Conservation (phyloP, 2,888 invertebrate genomes). For the Hemistola chrysoprasaria region DNA sequence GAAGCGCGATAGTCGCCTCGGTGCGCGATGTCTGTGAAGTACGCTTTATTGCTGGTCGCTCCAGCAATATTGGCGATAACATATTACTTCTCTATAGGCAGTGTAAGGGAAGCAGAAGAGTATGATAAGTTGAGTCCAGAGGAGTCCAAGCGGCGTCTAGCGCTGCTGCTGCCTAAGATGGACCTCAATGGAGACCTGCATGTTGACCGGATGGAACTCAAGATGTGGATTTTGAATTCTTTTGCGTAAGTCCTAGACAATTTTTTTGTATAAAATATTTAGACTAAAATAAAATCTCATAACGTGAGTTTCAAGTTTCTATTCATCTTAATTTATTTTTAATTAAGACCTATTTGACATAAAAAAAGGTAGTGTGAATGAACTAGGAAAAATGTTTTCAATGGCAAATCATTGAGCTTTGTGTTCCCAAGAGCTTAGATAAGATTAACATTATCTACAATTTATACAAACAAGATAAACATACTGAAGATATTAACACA, state of each 20-base stretch:
- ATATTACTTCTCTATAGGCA: conserved; percentile 84
- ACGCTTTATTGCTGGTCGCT: conserved; percentile 48
- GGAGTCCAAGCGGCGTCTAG: conserved; percentile 91
- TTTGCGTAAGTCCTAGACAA: conserved; percentile 84
- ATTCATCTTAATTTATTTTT: no score
- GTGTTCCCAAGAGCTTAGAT: no score
- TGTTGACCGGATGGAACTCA: conserved; percentile 92
- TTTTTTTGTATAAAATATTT: no score
- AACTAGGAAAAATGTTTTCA: no score
- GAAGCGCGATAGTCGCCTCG: conserved; percentile 46
- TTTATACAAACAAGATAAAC: no score
- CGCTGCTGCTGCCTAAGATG: conserved; percentile 91
- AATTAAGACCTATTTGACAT: no score
- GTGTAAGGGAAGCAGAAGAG: conserved; percentile 94
- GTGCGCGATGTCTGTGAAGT: conserved; percentile 58
- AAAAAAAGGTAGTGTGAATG: no score
- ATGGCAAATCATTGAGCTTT: no score
- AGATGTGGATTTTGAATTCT: conserved; percentile 95
- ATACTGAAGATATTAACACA: no score
- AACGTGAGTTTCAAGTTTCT: no score
- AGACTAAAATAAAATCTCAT: no score
- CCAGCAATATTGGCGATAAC: conserved; percentile 53
- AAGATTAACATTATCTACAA: no score
- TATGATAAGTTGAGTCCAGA: conserved; percentile 93
- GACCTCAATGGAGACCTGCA: conserved; percentile 91